A percentile compares a stretch with the other conserved stretches of the same genome.
Conservation (phyloP, 2,888 invertebrate genomes). For the Lasioglossum zephyrum region DNA sequence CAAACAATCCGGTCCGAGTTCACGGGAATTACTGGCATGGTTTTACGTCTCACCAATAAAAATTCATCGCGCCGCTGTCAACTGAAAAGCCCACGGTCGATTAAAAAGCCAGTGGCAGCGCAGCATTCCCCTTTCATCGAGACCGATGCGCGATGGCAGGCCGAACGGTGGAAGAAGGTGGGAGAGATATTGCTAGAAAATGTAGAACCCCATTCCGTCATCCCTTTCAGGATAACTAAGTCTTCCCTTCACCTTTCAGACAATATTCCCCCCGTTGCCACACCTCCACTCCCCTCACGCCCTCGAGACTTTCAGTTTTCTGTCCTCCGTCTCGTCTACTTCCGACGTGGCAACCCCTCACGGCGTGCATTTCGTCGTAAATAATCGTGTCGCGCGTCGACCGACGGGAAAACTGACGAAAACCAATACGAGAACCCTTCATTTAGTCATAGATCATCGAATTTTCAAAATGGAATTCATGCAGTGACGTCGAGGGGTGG, state of each 20-base stretch:
- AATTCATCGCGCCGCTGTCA: background rate
- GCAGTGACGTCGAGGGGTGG: background rate
- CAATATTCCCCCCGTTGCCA: conserved; percentile 24
- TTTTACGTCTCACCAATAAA: background rate
- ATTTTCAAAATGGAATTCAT: background rate
- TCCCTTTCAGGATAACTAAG: conserved; percentile 73
- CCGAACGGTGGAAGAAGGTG: conserved; percentile 56
- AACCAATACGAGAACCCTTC: conserved; percentile 12
- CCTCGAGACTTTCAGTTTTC: conserved; percentile 8
- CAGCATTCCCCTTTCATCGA: conserved; percentile 52
- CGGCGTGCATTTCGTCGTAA: conserved; percentile 38
- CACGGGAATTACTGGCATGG: background rate
- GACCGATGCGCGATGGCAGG: conserved; percentile 16
- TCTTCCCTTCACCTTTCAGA: conserved; percentile 66
- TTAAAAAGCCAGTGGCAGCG: conserved; percentile 48
- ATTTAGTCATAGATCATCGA: background rate
- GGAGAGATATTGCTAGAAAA: conserved; percentile 51
- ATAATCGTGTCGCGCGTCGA: conserved; percentile 57
- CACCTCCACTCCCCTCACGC: background rate
- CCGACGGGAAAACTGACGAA: conserved; percentile 25
- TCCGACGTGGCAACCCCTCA: conserved; percentile 12
- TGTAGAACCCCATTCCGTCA: conserved; percentile 66
- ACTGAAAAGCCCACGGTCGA: conserved; percentile 27
- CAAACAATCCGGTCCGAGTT: background rate
- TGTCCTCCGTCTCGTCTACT: conserved; percentile 27